These are phyloP conservation scores for Halichondria panicea DNA, from an alignment of 37 sponge, comb jelly and placozoan genomes.

Conservation along the genomic window DNA sequence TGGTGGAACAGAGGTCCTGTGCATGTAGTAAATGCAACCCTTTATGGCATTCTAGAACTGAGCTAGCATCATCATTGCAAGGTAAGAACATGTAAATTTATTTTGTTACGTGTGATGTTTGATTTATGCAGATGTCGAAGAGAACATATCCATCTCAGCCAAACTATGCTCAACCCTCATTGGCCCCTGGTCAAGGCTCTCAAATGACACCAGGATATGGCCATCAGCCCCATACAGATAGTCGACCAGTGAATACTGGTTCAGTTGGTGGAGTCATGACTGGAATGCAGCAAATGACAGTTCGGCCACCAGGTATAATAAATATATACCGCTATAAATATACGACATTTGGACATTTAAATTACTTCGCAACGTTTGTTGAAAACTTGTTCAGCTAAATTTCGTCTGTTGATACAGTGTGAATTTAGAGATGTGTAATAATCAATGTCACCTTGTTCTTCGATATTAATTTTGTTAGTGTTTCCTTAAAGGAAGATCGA, in stretches of 20 bases:
- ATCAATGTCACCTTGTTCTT: not conserved
- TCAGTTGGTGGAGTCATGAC: not conserved
- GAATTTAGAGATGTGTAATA: not conserved
- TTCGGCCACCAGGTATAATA: not conserved
- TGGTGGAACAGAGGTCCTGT: too few relatives aligned
- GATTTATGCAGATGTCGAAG: not conserved
- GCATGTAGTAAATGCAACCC: not conserved
- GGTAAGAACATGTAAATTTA: too few relatives aligned
- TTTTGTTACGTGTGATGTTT: too few relatives aligned
- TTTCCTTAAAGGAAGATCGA: too few relatives aligned
- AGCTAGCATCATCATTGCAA: not conserved
- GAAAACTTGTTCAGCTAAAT: not conserved
- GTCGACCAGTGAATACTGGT: not conserved
- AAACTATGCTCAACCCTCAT: too few relatives aligned
- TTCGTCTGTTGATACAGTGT: not conserved
- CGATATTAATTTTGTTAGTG: too few relatives aligned
- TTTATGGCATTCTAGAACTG: not conserved
- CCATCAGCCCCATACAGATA: too few relatives aligned
- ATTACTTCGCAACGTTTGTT: not conserved
- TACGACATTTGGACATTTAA: not conserved
- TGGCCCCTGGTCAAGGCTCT: too few relatives aligned
- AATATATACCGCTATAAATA: too few relatives aligned
- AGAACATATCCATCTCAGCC: not conserved
- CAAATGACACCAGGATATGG: too few relatives aligned
- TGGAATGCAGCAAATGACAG: slow-evolving; percentile 4